Evolutionary conservation across 1,140 invertebrate genomes (phyloP).

Genomic region (Drosophila parabipectinata): DNA sequence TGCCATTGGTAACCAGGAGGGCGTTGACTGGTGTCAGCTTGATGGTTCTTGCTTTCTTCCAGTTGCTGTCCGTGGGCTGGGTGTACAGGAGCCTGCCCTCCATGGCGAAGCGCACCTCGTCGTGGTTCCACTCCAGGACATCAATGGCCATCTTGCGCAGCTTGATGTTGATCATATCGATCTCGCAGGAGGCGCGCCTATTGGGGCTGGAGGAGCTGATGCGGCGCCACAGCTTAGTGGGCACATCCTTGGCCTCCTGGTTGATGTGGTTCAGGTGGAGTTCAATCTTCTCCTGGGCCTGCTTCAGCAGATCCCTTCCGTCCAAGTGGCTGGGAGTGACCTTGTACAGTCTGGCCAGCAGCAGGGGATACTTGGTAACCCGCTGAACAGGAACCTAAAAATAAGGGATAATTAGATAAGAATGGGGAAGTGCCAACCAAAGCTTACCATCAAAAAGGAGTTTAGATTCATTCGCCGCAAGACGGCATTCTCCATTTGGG

Average conservation of each 20-base stretch:
- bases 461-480: slow-evolving; percentile 97
- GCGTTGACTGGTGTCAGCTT: slow-evolving; percentile 94
- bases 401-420: neutral
- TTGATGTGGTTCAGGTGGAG: slow-evolving; percentile 97
- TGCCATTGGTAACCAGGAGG: slow-evolving; percentile 93
- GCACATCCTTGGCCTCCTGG: slow-evolving; percentile 95
- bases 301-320: slow-evolving; percentile 90
- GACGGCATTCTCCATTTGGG: slow-evolving; percentile 97
- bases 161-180: slow-evolving; percentile 94
- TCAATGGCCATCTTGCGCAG: slow-evolving; percentile 96
- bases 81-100: slow-evolving; percentile 94
- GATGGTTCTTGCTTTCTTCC: slow-evolving; percentile 93
- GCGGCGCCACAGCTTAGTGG: slow-evolving; percentile 94
- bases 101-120: slow-evolving; percentile 93
- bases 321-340: slow-evolving; percentile 93
- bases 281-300: slow-evolving; percentile 96
- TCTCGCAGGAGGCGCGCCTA: slow-evolving; percentile 89
- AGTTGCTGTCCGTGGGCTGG: slow-evolving; percentile 94
- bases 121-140: slow-evolving; percentile 96
- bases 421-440: neutral
- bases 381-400: slow-evolving; percentile 92
- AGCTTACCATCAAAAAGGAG: slow-evolving; percentile 96
- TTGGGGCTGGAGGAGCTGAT: slow-evolving; percentile 91
- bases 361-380: slow-evolving; percentile 96
- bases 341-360: slow-evolving; percentile 95